Evolutionary conservation across 2,888 invertebrate genomes (phyloP).

Genomic region (Hanleya hanleyi): DNA sequence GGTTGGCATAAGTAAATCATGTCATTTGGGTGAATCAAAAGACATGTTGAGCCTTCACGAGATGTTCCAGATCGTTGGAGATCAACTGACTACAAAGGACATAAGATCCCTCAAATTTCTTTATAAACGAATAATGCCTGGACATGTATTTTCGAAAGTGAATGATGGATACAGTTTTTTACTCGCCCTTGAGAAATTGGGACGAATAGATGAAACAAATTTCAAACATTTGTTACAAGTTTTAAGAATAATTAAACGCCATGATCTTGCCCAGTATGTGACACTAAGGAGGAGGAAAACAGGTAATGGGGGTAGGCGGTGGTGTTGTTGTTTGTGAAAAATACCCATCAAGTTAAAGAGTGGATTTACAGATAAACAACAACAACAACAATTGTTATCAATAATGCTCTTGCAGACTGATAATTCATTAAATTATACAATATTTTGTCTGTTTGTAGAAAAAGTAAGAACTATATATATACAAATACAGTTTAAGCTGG

Average conservation of each 20-base stretch:
- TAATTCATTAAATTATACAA: no score
- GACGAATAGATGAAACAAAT: conserved; percentile 47
- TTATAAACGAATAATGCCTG: conserved; percentile 37
- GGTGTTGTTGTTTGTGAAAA: neutral
- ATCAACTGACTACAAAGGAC: conserved; percentile 46
- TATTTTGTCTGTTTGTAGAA: no score
- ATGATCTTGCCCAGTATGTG: conserved; percentile 50
- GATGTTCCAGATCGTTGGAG: conserved; percentile 53
- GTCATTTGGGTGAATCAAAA: neutral
- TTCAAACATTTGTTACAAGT: conserved; percentile 46
- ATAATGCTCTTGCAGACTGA: no score
- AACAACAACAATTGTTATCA: neutral
- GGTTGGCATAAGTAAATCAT: neutral
- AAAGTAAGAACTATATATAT: no score
- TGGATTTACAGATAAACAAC: no score
- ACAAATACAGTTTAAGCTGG: no score
- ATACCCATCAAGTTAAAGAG: no score
- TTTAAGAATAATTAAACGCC: conserved; percentile 43
- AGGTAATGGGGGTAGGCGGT: no score
- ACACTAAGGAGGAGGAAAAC: conserved; percentile 44
- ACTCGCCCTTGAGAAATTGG: conserved; percentile 46
- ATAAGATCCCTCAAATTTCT: conserved; percentile 37
- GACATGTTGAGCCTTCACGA: conserved; percentile 18
- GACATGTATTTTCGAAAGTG: conserved; percentile 34
- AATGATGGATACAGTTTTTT: conserved; percentile 52